A percentile compares a stretch with the other conserved stretches of the same genome.
Evolutionary conservation across 2,797 vertebrate species (phyloP).

Genomic region (Lindbergichthys nudifrons): DNA sequence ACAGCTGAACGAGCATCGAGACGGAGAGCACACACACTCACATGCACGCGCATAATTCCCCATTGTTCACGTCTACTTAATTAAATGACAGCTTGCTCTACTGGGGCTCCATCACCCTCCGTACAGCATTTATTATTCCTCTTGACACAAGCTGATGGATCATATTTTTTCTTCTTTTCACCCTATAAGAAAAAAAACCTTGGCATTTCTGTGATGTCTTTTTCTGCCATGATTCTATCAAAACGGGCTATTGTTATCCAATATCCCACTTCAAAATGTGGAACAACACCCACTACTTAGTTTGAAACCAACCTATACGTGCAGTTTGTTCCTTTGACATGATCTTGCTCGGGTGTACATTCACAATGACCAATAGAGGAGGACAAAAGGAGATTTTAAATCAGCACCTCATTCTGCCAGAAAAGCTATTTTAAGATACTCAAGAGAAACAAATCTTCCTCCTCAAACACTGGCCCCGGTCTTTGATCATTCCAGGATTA

Average conservation of each 20-base stretch:
- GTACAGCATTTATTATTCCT: constrained; percentile 38
- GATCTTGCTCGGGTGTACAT: background rate
- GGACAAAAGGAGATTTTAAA: constrained; percentile 25
- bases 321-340: background rate
- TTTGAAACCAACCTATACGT: constrained; percentile 19
- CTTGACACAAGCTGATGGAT: constrained; percentile 37
- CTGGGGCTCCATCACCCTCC: constrained; percentile 52
- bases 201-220: constrained; percentile 31
- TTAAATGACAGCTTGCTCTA: constrained; percentile 69
- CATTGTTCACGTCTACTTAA: constrained; percentile 56
- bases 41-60: constrained; percentile 1
- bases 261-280: constrained; percentile 3
- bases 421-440: constrained; percentile 48
- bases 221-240: constrained; percentile 2
- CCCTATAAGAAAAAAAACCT: constrained; percentile 33
- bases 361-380: background rate
- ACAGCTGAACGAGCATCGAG: constrained; percentile 10
- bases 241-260: constrained; percentile 31
- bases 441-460: constrained; percentile 35
- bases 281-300: background rate
- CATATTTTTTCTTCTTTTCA: constrained; percentile 19
- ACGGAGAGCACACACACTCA: background rate
- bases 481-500: constrained; percentile 43
- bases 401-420: constrained; percentile 6
- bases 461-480: constrained; percentile 14